Evolutionary conservation across 1,140 invertebrate species (phyloP), one percentile per base, ranked within the genome.

Genomic region (Drosophila quadrilineata): DNA sequence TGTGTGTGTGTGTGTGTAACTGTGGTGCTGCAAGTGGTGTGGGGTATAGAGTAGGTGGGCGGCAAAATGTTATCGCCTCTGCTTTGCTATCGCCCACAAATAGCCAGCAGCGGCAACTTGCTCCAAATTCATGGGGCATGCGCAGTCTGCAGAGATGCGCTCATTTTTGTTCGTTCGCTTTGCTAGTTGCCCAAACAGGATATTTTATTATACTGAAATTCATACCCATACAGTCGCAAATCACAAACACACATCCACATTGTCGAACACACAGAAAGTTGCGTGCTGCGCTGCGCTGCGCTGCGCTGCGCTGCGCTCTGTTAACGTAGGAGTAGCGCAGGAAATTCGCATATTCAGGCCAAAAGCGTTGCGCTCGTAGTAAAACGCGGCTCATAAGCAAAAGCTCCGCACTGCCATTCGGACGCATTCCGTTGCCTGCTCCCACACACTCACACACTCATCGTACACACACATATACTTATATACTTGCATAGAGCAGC

Each of bases 141-240:
- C 79, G 79, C 80, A 75, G 29, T 70, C 26, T 24, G 43, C 28
- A 9, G 14, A 5, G 14, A 22, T 4, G n/a, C 21, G 29, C 53
- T 63, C 48, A 50, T 28, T 66, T 33, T n/a, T n/a, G 26, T 45
- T 57, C 17, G 53, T 35, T 75, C 22, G 59, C 54, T 35, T 75
- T 19, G 59, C 54, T 67, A 43, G 41, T 46, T 59, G 41, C 31
- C 48, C 52, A 70, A 85, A 85, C 77, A 88, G 85, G 85, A 88
- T 88, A 88, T 88, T 88, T 88, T 88, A 88, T 88, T 88, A 88
- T 88, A 88, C 85, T 85, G 84, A 87, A 84, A 75, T 84, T 77
- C 82, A 65, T 58, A 75, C 68, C 36, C 50, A 74, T 36, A 65
- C 58, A 48, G n/a, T n/a, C n/a, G n/a, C n/a, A n/a, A n/a, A n/a